Percentiles rank a stretch among this genome's conserved stretches.
These are phyloP conservation scores for Poecilus cupreus DNA, from an alignment of 2,888 invertebrate species.

Conservation along the genomic window DNA sequence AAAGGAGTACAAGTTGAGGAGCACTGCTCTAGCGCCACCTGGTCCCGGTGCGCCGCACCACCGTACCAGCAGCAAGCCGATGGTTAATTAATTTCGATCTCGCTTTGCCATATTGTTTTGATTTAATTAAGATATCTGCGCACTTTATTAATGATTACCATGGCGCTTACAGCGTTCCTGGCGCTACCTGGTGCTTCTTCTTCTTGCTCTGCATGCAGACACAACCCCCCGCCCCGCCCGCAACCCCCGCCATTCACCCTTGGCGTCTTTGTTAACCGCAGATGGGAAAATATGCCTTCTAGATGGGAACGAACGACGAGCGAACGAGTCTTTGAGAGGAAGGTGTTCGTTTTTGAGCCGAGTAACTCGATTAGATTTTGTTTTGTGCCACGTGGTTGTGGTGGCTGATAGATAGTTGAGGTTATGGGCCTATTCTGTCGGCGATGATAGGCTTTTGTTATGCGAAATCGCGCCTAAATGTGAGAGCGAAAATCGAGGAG, in stretches of 20 bases:
- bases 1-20: not conserved
- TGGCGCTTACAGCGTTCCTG: constrained; percentile 56
- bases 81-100: constrained; percentile 70
- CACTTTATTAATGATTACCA: constrained; percentile 68
- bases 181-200: constrained; percentile 39
- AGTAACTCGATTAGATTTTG: constrained; percentile 37
- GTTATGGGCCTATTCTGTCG: constrained; percentile 31
- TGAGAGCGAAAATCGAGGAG: not conserved
- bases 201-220: not conserved
- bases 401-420: constrained; percentile 33
- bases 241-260: not conserved
- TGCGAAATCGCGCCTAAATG: constrained; percentile 31
- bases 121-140: constrained; percentile 71
- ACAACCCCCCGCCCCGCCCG: not conserved
- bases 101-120: constrained; percentile 71
- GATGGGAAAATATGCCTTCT: constrained; percentile 40
- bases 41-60: not conserved
- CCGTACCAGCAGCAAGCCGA: constrained; percentile 1
- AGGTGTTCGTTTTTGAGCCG: constrained; percentile 4
- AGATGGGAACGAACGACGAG: constrained; percentile 16
- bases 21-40: not conserved
- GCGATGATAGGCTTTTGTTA: constrained; percentile 35
- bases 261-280: constrained; percentile 48
- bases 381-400: constrained; percentile 15
- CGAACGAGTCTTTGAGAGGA: not conserved